Percentiles rank a stretch among this genome's conserved stretches.
These are phyloP conservation scores for Oryzias dopingdopingensis DNA, from an alignment of 2,797 vertebrate genomes.

Conservation along the genomic window DNA sequence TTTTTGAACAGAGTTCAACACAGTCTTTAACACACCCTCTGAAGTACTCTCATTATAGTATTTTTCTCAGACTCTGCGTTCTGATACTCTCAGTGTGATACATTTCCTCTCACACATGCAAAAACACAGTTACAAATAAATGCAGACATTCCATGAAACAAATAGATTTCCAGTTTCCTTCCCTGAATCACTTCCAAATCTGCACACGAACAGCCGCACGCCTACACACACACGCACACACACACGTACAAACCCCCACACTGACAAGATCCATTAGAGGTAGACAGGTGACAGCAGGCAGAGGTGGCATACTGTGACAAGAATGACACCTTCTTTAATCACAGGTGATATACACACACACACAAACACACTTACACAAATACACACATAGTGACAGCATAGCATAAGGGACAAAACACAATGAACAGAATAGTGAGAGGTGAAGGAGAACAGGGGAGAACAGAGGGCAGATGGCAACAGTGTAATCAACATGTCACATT, in stretches of 20 bases:
- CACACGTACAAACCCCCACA: conserved; percentile 7
- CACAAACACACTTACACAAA: conserved; percentile 4
- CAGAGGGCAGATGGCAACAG: conserved; percentile 8
- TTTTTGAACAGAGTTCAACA: too few relatives aligned
- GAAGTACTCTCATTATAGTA: conserved; percentile 7
- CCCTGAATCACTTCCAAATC: neutral
- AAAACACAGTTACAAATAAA: conserved; percentile 1
- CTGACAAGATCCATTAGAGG: conserved; percentile 42
- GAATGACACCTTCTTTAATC: conserved; percentile 54
- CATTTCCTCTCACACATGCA: neutral
- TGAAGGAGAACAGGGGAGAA: neutral
- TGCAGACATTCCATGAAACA: neutral
- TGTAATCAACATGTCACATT: conserved; percentile 6
- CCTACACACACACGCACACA: neutral
- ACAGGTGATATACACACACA: conserved; percentile 21
- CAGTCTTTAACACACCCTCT: neutral
- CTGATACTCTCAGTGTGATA: neutral
- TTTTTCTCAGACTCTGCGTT: neutral
- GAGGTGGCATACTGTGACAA: conserved; percentile 41
- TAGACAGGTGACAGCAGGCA: conserved; percentile 53
- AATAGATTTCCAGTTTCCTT: conserved; percentile 2
- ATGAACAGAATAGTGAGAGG: neutral
- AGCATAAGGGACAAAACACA: conserved; percentile 16
- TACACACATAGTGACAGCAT: conserved; percentile 7
- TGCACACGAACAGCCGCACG: neutral